Evolutionary conservation across 2,113 vertebrate genomes (phyloP).

Genomic region (Hypocryptadius cinnamomeus): DNA sequence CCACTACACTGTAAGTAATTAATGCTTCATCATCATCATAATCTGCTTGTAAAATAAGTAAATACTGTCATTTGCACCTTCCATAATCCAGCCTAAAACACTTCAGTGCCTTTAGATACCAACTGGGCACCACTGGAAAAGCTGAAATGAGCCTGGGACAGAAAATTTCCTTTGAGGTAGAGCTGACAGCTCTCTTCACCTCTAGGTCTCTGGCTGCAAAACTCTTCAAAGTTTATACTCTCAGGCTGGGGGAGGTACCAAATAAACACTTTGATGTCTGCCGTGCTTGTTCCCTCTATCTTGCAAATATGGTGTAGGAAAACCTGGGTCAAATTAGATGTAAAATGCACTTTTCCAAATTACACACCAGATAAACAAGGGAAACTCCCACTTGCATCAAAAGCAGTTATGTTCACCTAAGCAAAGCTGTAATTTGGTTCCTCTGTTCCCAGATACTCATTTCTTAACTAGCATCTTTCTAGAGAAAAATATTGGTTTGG

Average conservation of each 20-base stretch:
- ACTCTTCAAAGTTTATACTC: neutral
- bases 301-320: neutral
- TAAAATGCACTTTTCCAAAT: neutral
- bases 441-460: neutral
- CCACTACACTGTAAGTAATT: neutral
- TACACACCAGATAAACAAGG: neutral
- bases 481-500: neutral
- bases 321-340: neutral
- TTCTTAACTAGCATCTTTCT: slow-evolving; percentile 14
- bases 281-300: neutral
- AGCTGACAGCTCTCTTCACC: neutral
- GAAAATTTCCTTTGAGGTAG: neutral
- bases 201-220: neutral
- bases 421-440: neutral
- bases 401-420: neutral
- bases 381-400: neutral
- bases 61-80: neutral
- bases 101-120: neutral
- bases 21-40: neutral
- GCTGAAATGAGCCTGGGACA: neutral
- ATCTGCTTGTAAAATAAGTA: slow-evolving; percentile 3
- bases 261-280: neutral
- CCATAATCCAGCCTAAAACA: neutral
- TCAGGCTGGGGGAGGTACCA: neutral
- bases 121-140: neutral